These are phyloP conservation scores for Papilio polytes DNA, from an alignment of 1,140 invertebrate genomes.

Conservation along the genomic window DNA sequence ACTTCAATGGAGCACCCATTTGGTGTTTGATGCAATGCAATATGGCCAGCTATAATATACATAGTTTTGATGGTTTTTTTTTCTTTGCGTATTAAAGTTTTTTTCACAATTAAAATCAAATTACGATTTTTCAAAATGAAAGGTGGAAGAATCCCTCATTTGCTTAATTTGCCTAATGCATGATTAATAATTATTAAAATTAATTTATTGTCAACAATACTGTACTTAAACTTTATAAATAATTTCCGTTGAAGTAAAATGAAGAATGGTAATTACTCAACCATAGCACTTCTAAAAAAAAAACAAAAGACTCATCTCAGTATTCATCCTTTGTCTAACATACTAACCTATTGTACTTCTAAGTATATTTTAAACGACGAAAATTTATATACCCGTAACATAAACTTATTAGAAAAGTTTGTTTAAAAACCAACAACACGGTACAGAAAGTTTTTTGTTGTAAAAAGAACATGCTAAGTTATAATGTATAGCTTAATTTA, in stretches of 20 bases:
- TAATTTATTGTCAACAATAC: too few species aligned
- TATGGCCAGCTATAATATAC: neutral
- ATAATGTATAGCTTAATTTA: slow-evolving; percentile 27
- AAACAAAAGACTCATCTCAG: neutral
- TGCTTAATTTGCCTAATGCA: neutral
- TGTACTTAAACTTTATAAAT: neutral
- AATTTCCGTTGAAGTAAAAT: neutral
- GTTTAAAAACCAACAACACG: neutral
- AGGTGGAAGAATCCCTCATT: neutral
- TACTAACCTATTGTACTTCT: slow-evolving; percentile 11
- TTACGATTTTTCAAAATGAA: neutral
- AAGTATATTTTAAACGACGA: neutral
- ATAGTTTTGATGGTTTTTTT: neutral
- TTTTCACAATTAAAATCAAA: too few species aligned
- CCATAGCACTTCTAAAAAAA: neutral
- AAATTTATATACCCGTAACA: neutral
- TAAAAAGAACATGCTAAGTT: neutral
- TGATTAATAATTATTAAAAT: neutral
- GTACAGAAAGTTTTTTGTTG: neutral
- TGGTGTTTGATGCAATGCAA: neutral
- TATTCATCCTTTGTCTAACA: neutral
- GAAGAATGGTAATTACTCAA: neutral
- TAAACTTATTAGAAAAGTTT: neutral
- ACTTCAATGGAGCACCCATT: neutral
- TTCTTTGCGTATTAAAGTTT: too few species aligned